Conservation (phyloP, 2,113 vertebrate species). For the Ammodytes dubius region DNA sequence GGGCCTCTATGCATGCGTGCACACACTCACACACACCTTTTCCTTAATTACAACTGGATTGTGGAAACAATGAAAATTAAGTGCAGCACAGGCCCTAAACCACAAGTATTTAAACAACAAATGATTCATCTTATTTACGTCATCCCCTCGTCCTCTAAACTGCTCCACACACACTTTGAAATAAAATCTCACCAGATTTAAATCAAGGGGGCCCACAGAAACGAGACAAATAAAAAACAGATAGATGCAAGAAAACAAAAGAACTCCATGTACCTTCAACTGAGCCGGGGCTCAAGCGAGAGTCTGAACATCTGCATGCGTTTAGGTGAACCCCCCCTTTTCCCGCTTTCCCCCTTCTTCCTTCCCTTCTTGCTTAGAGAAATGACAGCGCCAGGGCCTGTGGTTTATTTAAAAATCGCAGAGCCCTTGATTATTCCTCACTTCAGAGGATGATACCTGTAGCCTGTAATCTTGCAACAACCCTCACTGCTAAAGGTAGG, state of each 20-base stretch:
- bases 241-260: slow-evolving; percentile 78
- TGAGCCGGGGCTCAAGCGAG: slow-evolving; percentile 54
- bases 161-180: slow-evolving; percentile 75
- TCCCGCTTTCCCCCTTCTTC: slow-evolving; percentile 20
- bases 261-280: slow-evolving; percentile 80
- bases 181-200: slow-evolving; percentile 75
- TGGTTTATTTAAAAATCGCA: slow-evolving; percentile 80
- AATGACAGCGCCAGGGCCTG: slow-evolving; percentile 77
- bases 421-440: slow-evolving; percentile 76
- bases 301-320: slow-evolving; percentile 81
- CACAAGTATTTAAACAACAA: slow-evolving; percentile 81
- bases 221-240: slow-evolving; percentile 80
- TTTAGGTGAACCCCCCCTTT: slow-evolving; percentile 74
- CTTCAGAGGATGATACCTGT: slow-evolving; percentile 79
- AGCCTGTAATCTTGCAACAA: slow-evolving; percentile 79
- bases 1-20: background rate
- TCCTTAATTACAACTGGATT: slow-evolving; percentile 75
- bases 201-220: slow-evolving; percentile 69
- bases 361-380: slow-evolving; percentile 60
- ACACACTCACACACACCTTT: slow-evolving; percentile 16
- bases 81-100: slow-evolving; percentile 73
- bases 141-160: slow-evolving; percentile 62
- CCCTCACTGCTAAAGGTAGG: slow-evolving; percentile 65
- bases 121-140: slow-evolving; percentile 82
- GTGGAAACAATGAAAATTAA: slow-evolving; percentile 84